Evolutionary conservation across 2,113 vertebrate species (phyloP).

Genomic region (Ornithorhynchus anatinus): DNA sequence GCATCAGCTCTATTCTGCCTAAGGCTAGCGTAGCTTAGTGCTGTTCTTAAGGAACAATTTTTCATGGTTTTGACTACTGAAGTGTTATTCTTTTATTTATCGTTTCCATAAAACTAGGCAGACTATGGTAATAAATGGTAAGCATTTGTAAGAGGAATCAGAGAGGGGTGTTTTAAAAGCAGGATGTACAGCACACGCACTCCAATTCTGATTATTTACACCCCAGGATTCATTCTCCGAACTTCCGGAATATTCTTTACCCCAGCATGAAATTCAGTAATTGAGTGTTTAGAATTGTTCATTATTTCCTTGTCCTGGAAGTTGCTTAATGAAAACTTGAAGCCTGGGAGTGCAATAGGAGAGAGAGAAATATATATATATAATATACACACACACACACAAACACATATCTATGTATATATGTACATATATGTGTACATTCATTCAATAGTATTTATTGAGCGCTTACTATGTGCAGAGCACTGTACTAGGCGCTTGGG

Average conservation of each 20-base stretch:
- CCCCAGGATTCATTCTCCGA: neutral
- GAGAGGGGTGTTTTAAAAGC: neutral
- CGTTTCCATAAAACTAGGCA: slow-evolving; percentile 17
- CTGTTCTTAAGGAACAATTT: neutral
- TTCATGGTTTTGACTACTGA: neutral
- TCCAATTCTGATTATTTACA: neutral
- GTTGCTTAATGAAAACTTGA: neutral
- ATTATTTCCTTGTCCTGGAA: neutral
- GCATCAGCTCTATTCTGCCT: neutral
- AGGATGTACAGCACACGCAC: neutral
- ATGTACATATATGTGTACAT: no score
- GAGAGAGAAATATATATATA: no score
- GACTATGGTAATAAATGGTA: slow-evolving; percentile 10
- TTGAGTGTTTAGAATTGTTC: accelerated
- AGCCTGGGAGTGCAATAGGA: neutral
- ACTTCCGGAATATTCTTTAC: neutral
- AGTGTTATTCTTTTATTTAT: neutral
- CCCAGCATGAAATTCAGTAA: neutral
- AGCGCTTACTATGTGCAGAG: no score
- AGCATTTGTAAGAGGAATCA: neutral
- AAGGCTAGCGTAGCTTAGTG: neutral
- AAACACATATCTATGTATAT: no score
- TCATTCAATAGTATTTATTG: no score
- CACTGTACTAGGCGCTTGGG: no score
- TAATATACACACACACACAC: no score